Percentiles rank a stretch among this genome's conserved stretches.
These are phyloP conservation scores for Phenacoccus solenopsis DNA, from an alignment of 1,140 invertebrate species.

Conservation along the genomic window DNA sequence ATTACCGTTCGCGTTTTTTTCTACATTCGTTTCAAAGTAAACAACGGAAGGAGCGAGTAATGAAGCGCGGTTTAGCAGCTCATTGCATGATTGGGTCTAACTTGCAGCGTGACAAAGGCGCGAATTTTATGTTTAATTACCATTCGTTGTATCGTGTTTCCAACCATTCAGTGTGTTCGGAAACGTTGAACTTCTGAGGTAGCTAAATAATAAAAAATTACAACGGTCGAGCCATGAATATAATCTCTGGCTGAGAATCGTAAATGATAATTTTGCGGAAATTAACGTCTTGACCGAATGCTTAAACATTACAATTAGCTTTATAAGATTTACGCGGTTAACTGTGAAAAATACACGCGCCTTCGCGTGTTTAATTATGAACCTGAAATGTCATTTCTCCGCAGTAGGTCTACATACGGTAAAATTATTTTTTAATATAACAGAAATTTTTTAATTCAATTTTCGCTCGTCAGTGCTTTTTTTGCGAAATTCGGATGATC, in stretches of 20 bases:
- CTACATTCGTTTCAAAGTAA: background rate
- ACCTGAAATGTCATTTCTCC: too few relatives aligned
- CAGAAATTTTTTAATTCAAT: too few relatives aligned
- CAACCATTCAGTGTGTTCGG: background rate
- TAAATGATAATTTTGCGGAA: background rate
- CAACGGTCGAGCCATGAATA: background rate
- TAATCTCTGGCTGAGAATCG: background rate
- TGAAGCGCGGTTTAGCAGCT: background rate
- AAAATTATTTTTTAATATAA: too few relatives aligned
- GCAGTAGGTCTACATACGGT: too few relatives aligned
- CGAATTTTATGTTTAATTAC: background rate
- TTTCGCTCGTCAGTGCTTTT: too few relatives aligned
- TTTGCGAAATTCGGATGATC: too few relatives aligned
- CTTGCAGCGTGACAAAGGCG: background rate
- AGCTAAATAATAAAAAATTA: background rate
- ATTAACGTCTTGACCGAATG: background rate
- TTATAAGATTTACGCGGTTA: too few relatives aligned
- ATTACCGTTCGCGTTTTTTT: background rate
- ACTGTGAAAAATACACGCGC: too few relatives aligned
- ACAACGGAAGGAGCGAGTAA: background rate
- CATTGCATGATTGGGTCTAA: background rate
- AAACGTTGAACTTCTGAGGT: background rate
- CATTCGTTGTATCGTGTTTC: background rate
- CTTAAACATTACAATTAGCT: background rate
- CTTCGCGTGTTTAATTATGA: too few relatives aligned